A percentile compares a stretch with the other conserved stretches of the same genome.
phyloP scores from a whole-genome alignment of 1,140 invertebrate genomes.

The Neotoxoptera formosana region DNA sequence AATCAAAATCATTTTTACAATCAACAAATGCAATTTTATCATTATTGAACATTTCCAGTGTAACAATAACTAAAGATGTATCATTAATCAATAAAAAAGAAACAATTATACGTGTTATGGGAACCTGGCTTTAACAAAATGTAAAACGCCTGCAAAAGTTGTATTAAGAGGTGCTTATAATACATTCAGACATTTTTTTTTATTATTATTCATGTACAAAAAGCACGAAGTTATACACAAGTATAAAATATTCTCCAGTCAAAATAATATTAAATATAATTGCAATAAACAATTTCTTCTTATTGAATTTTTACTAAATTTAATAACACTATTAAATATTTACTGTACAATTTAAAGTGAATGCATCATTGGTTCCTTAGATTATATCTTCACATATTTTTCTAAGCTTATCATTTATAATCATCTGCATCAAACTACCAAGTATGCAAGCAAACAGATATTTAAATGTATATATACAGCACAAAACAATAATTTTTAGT shows the following conservation, averaged over 20 bases:
- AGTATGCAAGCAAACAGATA: too few species aligned
- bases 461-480: too few species aligned
- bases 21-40: slow-evolving; percentile 18
- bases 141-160: neutral
- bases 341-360: neutral
- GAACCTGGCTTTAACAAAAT: neutral
- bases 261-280: neutral
- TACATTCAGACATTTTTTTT: too few species aligned
- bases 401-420: neutral
- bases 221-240: too few species aligned
- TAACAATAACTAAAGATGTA: too few species aligned
- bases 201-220: too few species aligned
- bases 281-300: neutral
- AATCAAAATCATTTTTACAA: slow-evolving; percentile 49
- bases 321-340: too few species aligned
- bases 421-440: neutral
- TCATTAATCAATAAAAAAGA: too few species aligned
- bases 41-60: neutral
- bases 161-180: neutral
- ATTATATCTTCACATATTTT: neutral
- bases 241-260: neutral
- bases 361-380: slow-evolving; percentile 42
- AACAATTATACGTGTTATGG: too few species aligned
- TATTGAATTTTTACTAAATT: too few species aligned
- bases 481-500: too few species aligned